Evolutionary conservation across 2,797 vertebrate genomes (phyloP).

Genomic region (Labroides dimidiatus): DNA sequence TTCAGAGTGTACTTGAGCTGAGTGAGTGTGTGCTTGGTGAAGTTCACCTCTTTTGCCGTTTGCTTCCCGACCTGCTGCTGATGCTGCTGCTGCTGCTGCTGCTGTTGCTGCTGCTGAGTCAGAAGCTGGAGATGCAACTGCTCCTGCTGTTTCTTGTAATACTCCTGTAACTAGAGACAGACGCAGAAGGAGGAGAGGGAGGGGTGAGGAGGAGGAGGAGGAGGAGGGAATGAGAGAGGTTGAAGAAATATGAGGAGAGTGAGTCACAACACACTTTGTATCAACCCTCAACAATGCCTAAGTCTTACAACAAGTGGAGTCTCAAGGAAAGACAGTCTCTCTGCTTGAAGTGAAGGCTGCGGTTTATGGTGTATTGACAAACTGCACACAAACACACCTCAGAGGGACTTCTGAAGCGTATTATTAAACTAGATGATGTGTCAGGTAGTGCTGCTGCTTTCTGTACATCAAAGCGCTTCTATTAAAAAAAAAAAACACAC

Average conservation of each 20-base stretch:
- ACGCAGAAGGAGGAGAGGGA: conserved; percentile 21
- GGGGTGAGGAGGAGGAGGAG: conserved; percentile 1
- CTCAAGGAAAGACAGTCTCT: conserved; percentile 30
- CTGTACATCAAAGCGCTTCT: conserved; percentile 9
- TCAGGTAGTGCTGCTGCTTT: conserved; percentile 13
- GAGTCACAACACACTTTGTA: conserved; percentile 50
- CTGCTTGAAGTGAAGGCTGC: conserved; percentile 25
- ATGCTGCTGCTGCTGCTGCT: conserved; percentile 62
- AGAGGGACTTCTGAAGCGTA: conserved; percentile 27
- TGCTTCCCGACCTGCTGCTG: conserved; percentile 80
- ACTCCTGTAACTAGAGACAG: conserved; percentile 92
- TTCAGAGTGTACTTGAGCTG: conserved; percentile 62
- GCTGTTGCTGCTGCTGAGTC: conserved; percentile 91
- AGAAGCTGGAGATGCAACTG: conserved; percentile 98
- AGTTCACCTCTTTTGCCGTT: conserved; percentile 94
- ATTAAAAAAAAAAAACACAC: no score
- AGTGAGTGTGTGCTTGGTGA: conserved; percentile 56
- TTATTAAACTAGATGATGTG: conserved; percentile 20
- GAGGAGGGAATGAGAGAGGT: conserved; percentile 5
- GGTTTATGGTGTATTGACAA: conserved; percentile 52
- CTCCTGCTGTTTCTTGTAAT: conserved; percentile 99
- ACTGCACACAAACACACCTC: conserved; percentile 39
- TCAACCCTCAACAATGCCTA: conserved; percentile 42
- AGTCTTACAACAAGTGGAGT: conserved; percentile 26
- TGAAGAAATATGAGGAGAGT: conserved; percentile 43